A percentile compares a stretch with the other conserved stretches of the same genome.
Evolutionary conservation across 1,140 invertebrate genomes (phyloP).

Genomic region (Heliconius nattereri): DNA sequence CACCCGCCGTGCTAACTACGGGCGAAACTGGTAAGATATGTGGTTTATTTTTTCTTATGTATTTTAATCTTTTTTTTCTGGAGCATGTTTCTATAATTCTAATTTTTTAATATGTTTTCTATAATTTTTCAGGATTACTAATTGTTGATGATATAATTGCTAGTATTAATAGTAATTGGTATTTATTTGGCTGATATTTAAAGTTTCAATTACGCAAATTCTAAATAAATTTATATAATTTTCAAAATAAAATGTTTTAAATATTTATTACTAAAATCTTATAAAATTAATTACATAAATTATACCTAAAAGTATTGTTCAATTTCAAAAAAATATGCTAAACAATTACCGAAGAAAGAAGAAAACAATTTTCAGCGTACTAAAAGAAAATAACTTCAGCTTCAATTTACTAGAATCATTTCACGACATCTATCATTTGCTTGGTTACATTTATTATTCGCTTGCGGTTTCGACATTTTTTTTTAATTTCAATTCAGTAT

Average conservation of each 20-base stretch:
- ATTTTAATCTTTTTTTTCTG: background rate
- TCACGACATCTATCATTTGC: constrained; percentile 52
- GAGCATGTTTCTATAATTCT: constrained; percentile 10
- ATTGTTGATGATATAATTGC: background rate
- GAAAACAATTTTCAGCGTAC: background rate
- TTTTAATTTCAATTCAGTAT: constrained; percentile 60
- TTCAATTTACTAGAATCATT: constrained; percentile 14
- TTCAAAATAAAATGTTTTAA: too few species aligned
- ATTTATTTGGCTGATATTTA: background rate
- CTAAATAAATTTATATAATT: too few species aligned
- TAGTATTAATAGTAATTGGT: background rate
- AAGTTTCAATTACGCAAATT: too few species aligned
- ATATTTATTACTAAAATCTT: too few species aligned
- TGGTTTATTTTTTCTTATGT: background rate
- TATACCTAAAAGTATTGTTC: background rate
- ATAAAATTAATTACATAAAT: background rate
- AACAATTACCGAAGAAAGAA: too few species aligned
- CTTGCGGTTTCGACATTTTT: constrained; percentile 59
- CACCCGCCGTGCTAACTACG: constrained; percentile 93
- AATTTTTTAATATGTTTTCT: background rate
- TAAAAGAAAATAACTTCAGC: background rate
- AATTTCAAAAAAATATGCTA: background rate
- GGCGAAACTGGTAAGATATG: constrained; percentile 90
- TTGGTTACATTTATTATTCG: constrained; percentile 67
- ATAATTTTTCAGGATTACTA: background rate